Conservation (phyloP, 2,113 vertebrate genomes). For the Colius striatus region DNA sequence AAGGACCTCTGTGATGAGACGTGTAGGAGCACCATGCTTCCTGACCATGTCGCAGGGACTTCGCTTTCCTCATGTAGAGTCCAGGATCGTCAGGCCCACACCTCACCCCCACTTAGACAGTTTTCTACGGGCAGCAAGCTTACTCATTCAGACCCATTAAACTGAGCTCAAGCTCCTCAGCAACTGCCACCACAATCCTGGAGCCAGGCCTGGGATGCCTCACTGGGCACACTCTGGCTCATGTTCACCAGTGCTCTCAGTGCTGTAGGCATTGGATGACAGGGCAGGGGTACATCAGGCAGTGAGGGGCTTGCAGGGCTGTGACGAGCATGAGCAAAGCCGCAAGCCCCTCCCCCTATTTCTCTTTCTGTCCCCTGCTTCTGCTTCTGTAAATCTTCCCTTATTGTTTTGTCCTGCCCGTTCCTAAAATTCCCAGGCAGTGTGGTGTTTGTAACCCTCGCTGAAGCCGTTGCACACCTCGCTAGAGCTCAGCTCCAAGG, state of each 20-base stretch:
- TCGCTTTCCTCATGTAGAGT: not conserved
- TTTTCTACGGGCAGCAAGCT: not conserved
- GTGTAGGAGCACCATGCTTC: not conserved
- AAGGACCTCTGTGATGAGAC: not conserved
- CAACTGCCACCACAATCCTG: not conserved
- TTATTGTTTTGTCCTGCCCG: not conserved
- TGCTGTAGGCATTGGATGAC: rapidly evolving
- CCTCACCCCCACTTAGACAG: not conserved
- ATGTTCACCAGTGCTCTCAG: not conserved
- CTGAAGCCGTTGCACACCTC: not conserved
- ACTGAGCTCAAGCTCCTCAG: not conserved
- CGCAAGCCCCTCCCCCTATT: rapidly evolving
- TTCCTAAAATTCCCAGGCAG: not conserved
- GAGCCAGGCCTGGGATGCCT: not conserved
- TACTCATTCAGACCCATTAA: rapidly evolving
- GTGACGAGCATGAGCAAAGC: not conserved
- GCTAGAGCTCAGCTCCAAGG: not conserved
- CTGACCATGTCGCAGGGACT: not conserved
- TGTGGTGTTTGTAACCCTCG: not conserved
- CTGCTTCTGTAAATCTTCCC: not conserved
- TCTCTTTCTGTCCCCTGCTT: not conserved
- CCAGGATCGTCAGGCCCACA: not conserved
- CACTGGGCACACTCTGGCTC: no score
- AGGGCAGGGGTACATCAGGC: not conserved
- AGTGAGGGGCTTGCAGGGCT: not conserved